These are phyloP conservation scores for Garra rufa DNA, from an alignment of 2,113 vertebrate genomes.

Conservation along the genomic window DNA sequence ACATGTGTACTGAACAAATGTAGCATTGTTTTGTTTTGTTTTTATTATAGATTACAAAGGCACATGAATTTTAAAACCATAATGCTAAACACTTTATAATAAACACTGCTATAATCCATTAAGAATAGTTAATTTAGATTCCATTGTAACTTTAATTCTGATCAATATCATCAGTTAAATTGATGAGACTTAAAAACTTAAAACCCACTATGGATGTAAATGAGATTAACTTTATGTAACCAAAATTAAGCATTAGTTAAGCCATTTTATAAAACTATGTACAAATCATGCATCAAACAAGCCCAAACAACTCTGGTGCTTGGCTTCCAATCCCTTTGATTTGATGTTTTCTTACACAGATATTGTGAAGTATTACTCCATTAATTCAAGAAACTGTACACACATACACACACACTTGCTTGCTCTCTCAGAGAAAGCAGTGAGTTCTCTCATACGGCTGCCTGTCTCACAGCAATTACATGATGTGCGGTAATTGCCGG, in stretches of 20 bases:
- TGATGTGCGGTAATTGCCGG: conserved; percentile 81
- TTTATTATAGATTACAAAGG: too few relatives aligned
- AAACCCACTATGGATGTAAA: neutral
- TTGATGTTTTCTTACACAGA: conserved; percentile 52
- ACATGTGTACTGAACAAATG: too few relatives aligned
- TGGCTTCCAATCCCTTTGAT: conserved; percentile 45
- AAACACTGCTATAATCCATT: too few relatives aligned
- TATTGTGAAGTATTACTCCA: conserved; percentile 51
- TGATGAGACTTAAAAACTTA: neutral
- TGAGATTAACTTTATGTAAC: conserved; percentile 17
- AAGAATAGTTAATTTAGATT: too few relatives aligned
- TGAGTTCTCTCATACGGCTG: conserved; percentile 75
- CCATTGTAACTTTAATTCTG: neutral
- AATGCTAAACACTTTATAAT: too few relatives aligned
- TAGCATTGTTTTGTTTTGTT: too few relatives aligned
- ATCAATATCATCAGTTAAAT: conserved; percentile 4
- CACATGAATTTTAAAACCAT: too few relatives aligned
- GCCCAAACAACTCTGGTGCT: conserved; percentile 34
- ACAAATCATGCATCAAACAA: conserved; percentile 31
- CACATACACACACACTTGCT: conserved; percentile 29
- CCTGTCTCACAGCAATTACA: conserved; percentile 80
- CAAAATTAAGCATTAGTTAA: neutral
- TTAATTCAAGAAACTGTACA: conserved; percentile 46
- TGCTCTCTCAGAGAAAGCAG: conserved; percentile 28
- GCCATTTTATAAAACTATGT: neutral